These are phyloP conservation scores for Myotis yumanensis DNA, from an alignment of 2,113 vertebrate genomes.

Conservation along the genomic window DNA sequence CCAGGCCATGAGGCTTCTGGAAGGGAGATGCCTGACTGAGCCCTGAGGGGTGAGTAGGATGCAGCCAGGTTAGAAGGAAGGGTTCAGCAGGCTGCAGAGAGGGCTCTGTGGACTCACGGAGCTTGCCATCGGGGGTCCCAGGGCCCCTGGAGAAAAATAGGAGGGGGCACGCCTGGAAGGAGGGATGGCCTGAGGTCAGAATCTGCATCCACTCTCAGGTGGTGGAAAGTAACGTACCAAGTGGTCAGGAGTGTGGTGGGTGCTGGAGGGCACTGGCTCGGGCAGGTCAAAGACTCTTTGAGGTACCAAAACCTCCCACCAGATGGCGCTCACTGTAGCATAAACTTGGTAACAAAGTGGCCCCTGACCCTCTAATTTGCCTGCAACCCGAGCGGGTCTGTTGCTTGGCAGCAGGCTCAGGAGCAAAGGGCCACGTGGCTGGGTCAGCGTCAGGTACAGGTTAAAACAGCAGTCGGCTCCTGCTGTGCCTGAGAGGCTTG, in stretches of 20 bases:
- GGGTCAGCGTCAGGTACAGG: not conserved
- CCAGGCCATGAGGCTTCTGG: not conserved
- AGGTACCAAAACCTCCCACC: conserved; percentile 60
- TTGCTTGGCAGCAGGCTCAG: not conserved
- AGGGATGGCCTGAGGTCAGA: not conserved
- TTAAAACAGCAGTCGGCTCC: not conserved
- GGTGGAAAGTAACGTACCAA: not conserved
- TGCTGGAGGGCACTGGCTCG: not conserved
- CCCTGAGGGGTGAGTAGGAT: not conserved
- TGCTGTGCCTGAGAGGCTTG: not conserved
- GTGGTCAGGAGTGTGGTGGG: not conserved
- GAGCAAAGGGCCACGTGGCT: not conserved
- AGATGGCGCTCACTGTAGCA: conserved; percentile 41
- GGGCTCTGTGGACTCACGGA: not conserved
- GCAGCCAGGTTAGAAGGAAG: not conserved
- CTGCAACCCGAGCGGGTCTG: not conserved
- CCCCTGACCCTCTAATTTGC: not conserved
- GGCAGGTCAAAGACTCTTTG: not conserved
- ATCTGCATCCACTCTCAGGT: not conserved
- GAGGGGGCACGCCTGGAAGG: not conserved
- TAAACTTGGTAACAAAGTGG: not conserved
- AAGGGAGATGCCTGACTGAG: not conserved
- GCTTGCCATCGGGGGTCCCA: not conserved
- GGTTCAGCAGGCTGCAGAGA: not conserved
- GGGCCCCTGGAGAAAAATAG: not conserved